These are phyloP conservation scores for Myioborus miniatus DNA, from an alignment of 2,797 vertebrate species.

Conservation along the genomic window DNA sequence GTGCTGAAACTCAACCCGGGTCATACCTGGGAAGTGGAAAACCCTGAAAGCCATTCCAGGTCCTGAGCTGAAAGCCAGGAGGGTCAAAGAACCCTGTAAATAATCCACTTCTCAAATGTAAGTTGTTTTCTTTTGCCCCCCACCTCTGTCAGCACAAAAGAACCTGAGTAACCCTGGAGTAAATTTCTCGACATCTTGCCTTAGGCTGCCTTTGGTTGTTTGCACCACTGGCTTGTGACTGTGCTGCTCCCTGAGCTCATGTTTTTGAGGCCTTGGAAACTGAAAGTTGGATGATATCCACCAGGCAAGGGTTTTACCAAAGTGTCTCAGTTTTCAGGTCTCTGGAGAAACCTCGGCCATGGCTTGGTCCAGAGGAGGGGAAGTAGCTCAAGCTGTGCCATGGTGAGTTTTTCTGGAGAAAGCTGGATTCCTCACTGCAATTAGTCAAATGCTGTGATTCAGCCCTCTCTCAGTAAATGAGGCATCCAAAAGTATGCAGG, in stretches of 20 bases:
- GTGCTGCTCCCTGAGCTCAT: neutral
- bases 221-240: neutral
- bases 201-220: neutral
- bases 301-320: neutral
- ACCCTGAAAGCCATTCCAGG: neutral
- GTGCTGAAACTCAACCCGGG: neutral
- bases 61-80: neutral
- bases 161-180: neutral
- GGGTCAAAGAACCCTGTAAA: neutral
- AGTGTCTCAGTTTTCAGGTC: neutral
- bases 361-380: neutral
- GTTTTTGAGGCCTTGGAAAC: neutral
- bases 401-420: neutral
- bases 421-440: neutral
- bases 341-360: fast-evolving
- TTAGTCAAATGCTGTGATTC: neutral
- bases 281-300: neutral
- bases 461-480: neutral
- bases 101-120: neutral
- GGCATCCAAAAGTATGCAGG: neutral
- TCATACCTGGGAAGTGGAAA: neutral
- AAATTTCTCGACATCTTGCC: neutral
- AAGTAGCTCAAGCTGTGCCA: neutral
- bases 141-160: fast-evolving
- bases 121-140: neutral